phyloP scores from a whole-genome alignment of 35 echinoderm and acorn worm species.

The Apostichopus parvimensis region DNA sequence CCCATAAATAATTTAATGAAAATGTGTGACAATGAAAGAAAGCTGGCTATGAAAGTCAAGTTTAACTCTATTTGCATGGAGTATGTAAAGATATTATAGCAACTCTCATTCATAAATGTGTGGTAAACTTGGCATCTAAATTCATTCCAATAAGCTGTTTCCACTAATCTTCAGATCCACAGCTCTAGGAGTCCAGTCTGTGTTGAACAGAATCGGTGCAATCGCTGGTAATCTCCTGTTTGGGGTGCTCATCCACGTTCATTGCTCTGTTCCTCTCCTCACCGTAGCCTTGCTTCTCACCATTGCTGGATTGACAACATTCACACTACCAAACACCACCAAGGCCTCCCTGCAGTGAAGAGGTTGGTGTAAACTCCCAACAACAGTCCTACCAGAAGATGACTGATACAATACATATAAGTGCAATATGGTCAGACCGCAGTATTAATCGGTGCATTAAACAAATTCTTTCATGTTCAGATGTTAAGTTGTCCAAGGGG shows the following conservation, averaged over 20 bases:
- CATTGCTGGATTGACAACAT: slow-evolving; percentile 65
- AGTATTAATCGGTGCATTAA: too few relatives aligned
- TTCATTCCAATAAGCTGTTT: not conserved
- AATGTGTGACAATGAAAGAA: not conserved
- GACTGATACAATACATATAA: too few relatives aligned
- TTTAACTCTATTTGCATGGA: too few relatives aligned
- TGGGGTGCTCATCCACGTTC: slow-evolving; percentile 73
- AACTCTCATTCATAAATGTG: too few relatives aligned
- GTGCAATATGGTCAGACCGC: too few relatives aligned
- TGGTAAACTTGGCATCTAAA: not conserved
- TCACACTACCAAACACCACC: slow-evolving; percentile 78
- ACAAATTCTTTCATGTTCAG: too few relatives aligned
- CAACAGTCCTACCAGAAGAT: too few relatives aligned
- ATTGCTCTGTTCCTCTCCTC: slow-evolving; percentile 82
- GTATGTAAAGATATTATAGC: too few relatives aligned
- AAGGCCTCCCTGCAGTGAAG: slow-evolving; percentile 63
- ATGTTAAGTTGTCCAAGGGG: too few relatives aligned
- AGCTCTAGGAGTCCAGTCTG: slow-evolving; percentile 69
- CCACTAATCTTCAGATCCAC: slow-evolving; percentile 68
- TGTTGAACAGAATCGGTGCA: slow-evolving; percentile 79
- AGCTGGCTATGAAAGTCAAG: too few relatives aligned
- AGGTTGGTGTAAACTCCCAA: too few relatives aligned
- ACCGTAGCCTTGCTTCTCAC: slow-evolving; percentile 70
- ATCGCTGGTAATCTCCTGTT: slow-evolving; percentile 79
- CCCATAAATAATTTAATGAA: too few relatives aligned